Conservation (phyloP, 2,113 vertebrate genomes). For the Phyllostomus discolor region DNA sequence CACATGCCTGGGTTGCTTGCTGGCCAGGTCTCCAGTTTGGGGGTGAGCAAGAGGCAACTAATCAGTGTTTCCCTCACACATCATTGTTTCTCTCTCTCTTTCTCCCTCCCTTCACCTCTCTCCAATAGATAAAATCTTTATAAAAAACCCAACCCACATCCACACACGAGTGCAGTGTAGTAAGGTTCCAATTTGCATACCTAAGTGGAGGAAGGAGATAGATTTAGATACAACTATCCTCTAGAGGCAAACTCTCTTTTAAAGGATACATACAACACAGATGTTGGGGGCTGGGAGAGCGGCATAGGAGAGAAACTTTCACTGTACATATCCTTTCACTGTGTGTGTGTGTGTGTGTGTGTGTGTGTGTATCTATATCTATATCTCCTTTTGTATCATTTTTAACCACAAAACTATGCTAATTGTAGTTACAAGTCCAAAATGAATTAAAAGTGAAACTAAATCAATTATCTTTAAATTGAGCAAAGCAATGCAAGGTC, state of each 20-base stretch:
- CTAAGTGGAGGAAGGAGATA: background rate
- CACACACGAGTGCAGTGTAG: fast-evolving
- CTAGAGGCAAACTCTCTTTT: background rate
- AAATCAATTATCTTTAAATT: background rate
- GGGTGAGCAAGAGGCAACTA: too few relatives aligned
- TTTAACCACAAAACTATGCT: background rate
- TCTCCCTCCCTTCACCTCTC: too few relatives aligned
- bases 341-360: too few relatives aligned
- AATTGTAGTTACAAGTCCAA: background rate
- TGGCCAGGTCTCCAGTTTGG: too few relatives aligned
- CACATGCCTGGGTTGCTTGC: too few relatives aligned
- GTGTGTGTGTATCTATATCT: too few relatives aligned
- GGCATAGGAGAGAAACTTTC: background rate
- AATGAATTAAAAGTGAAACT: slow-evolving; percentile 9
- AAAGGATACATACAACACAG: background rate
- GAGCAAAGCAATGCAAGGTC: background rate
- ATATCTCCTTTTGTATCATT: background rate
- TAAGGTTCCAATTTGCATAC: background rate
- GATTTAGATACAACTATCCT: background rate
- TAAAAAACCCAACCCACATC: background rate
- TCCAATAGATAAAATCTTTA: too few relatives aligned
- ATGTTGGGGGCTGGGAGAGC: too few relatives aligned
- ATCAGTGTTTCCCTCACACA: too few relatives aligned
- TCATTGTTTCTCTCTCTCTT: too few relatives aligned
- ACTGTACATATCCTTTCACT: background rate